These are phyloP conservation scores for Lithophane semibrunnea DNA, from an alignment of 2,888 invertebrate species.

Conservation along the genomic window DNA sequence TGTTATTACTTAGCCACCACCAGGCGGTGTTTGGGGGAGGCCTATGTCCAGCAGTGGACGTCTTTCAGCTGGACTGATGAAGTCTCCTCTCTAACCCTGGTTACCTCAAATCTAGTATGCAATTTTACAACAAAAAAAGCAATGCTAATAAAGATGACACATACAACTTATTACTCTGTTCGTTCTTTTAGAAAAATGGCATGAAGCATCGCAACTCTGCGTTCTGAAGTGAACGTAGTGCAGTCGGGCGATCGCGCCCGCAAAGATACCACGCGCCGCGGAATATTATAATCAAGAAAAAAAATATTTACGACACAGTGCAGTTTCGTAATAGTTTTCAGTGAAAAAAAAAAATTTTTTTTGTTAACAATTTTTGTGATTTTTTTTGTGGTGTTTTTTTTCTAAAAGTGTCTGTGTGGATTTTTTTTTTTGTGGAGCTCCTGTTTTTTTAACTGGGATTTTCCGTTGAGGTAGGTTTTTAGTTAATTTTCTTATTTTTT, in stretches of 20 bases:
- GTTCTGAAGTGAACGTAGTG: conserved; percentile 33
- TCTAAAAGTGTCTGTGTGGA: conserved; percentile 40
- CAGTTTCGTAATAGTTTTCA: conserved; percentile 56
- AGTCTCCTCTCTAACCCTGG: too few relatives aligned
- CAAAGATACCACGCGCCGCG: conserved; percentile 41
- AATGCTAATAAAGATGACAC: neutral
- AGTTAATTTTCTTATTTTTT: neutral
- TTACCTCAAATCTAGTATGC: too few relatives aligned
- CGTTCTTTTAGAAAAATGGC: conserved; percentile 12
- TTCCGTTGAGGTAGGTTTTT: conserved; percentile 43
- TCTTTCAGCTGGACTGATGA: too few relatives aligned
- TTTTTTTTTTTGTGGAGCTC: conserved; percentile 51
- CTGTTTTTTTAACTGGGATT: conserved; percentile 33
- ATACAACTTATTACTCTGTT: conserved; percentile 3
- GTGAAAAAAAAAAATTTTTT: conserved; percentile 26
- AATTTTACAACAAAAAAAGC: too few relatives aligned
- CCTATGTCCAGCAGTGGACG: too few relatives aligned
- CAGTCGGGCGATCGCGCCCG: conserved; percentile 55
- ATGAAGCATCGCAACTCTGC: conserved; percentile 9
- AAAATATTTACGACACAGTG: conserved; percentile 42
- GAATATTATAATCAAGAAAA: neutral
- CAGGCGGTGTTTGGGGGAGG: too few relatives aligned
- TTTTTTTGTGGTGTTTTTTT: conserved; percentile 37
- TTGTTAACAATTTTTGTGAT: neutral
- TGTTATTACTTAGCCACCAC: too few relatives aligned